Percentiles rank a stretch among this genome's conserved stretches.
phyloP scores from a whole-genome alignment of 2,113 vertebrate species.

The Opisthocomus hoazin region DNA sequence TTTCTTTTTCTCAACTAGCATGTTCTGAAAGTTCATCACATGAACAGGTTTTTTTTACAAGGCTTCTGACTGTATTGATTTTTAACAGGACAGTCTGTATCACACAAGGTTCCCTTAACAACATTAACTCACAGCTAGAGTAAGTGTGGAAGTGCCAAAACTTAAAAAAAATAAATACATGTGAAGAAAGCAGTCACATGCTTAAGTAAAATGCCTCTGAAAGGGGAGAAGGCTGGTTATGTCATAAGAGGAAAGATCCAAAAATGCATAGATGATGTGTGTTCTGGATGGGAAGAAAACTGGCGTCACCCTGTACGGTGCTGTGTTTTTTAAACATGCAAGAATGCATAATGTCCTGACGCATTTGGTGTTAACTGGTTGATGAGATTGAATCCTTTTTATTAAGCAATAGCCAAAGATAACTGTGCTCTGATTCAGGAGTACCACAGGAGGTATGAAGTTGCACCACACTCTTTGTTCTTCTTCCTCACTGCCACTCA shows the following conservation, averaged over 20 bases:
- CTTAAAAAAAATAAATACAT: background rate
- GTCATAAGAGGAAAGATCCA: background rate
- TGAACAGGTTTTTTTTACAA: background rate
- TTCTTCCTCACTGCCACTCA: background rate
- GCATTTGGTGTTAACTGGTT: background rate
- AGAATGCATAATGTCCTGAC: background rate
- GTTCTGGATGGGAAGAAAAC: background rate
- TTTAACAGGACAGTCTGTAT: background rate
- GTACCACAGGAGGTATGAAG: background rate
- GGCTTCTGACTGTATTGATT: background rate
- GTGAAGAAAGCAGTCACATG: background rate
- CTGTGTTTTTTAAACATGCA: background rate
- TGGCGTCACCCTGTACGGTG: fast-evolving
- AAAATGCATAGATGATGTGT: fast-evolving
- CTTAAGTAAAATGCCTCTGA: background rate
- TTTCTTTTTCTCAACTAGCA: background rate
- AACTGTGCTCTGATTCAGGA: background rate
- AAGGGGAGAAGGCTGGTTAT: background rate
- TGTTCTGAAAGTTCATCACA: background rate
- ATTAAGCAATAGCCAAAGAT: background rate
- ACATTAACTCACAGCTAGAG: background rate
- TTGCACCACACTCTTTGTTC: background rate
- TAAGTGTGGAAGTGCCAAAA: background rate
- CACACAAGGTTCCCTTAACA: background rate
- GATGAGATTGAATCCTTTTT: background rate